Evolutionary conservation across 1,140 invertebrate species (phyloP).

Genomic region (Drosophila bifasciata): DNA sequence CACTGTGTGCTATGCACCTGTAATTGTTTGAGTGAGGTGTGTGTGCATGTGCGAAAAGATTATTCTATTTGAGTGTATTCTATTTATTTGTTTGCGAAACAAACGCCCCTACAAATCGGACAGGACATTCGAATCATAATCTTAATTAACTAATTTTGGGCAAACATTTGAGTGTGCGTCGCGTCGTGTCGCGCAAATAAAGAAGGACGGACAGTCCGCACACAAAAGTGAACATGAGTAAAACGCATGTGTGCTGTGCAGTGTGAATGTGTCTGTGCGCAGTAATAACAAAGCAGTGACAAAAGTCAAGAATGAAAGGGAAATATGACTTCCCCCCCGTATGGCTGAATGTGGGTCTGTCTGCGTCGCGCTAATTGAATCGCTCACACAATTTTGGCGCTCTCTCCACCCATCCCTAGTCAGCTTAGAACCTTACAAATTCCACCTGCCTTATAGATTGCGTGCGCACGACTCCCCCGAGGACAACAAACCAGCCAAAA

Average conservation of each 20-base stretch:
- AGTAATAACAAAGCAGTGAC: constrained; percentile 65
- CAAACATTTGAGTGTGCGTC: constrained; percentile 56
- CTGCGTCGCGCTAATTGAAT: constrained; percentile 76
- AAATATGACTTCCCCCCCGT: constrained; percentile 33
- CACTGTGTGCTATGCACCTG: constrained; percentile 15
- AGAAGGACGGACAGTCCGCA: too few relatives aligned
- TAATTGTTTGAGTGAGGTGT: constrained; percentile 17
- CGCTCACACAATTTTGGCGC: constrained; percentile 54
- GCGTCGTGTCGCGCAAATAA: constrained; percentile 62
- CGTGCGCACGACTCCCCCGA: constrained; percentile 46
- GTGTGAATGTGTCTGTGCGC: constrained; percentile 11
- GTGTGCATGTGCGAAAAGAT: constrained; percentile 34
- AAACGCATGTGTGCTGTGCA: constrained; percentile 19
- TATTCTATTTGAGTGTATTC: background rate
- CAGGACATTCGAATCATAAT: constrained; percentile 49
- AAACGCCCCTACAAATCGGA: constrained; percentile 43
- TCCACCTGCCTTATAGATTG: constrained; percentile 52
- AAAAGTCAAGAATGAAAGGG: constrained; percentile 76
- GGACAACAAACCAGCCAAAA: constrained; percentile 34
- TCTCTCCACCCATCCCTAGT: constrained; percentile 20
- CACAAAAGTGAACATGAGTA: constrained; percentile 54
- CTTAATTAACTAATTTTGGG: constrained; percentile 67
- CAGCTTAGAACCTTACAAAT: constrained; percentile 52
- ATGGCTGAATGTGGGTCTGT: constrained; percentile 48
- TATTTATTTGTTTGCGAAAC: constrained; percentile 28